These are phyloP conservation scores for Lampropteryx suffumata DNA, from an alignment of 2,888 invertebrate genomes.

Conservation along the genomic window DNA sequence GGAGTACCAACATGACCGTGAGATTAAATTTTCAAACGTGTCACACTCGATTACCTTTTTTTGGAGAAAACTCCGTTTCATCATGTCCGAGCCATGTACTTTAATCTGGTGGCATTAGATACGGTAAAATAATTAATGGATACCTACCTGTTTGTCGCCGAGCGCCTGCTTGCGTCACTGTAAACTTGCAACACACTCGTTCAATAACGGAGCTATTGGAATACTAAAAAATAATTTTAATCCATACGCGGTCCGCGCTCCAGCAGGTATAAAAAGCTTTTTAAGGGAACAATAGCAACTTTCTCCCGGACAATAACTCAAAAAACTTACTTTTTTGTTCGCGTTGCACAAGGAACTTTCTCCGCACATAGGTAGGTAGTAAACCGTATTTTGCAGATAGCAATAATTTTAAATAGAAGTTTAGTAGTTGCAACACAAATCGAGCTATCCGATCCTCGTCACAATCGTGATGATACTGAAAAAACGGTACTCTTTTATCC, in stretches of 20 bases:
- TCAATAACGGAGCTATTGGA: conserved; percentile 58
- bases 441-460: conserved; percentile 77
- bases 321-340: conserved; percentile 63
- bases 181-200: conserved; percentile 50
- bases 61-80: conserved; percentile 62
- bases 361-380: conserved; percentile 49
- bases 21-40: conserved; percentile 75
- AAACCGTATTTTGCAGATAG: conserved; percentile 38
- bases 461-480: conserved; percentile 81
- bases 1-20: conserved; percentile 58
- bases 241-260: conserved; percentile 59
- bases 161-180: conserved; percentile 27
- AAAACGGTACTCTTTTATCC: conserved; percentile 81
- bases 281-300: conserved; percentile 65
- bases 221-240: conserved; percentile 67
- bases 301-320: conserved; percentile 70
- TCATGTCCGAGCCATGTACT: conserved; percentile 55
- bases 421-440: conserved; percentile 55
- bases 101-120: conserved; percentile 53
- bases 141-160: conserved; percentile 42
- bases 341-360: conserved; percentile 68
- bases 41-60: conserved; percentile 64
- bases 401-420: conserved; percentile 23
- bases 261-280: conserved; percentile 68
- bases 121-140: conserved; percentile 40